These are phyloP conservation scores for Psylliodes chrysocephalus DNA, from an alignment of 2,888 invertebrate genomes.

Conservation along the genomic window DNA sequence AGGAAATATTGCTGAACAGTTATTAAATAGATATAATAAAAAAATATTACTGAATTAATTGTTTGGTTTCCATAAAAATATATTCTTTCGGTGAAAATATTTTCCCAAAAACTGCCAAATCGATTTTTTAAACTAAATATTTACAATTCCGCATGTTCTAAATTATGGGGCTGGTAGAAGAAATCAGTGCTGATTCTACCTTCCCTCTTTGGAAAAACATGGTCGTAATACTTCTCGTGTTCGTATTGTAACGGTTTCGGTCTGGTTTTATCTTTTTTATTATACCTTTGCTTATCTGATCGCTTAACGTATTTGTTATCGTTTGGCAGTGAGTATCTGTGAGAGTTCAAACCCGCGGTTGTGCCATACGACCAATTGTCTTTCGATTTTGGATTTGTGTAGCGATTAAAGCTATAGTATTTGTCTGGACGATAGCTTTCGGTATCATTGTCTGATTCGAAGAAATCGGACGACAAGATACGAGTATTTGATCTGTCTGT, in stretches of 20 bases:
- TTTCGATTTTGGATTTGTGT: conserved; percentile 53
- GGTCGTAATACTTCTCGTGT: conserved; percentile 71
- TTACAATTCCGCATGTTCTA: conserved; percentile 63
- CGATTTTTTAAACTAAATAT: conserved; percentile 43
- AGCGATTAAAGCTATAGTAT: conserved; percentile 60
- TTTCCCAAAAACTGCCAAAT: neutral
- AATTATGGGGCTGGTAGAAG: conserved; percentile 60
- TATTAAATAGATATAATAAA: too few species aligned
- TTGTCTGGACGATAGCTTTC: conserved; percentile 52
- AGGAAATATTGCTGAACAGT: too few species aligned
- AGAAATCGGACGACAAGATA: conserved; percentile 55
- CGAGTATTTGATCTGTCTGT: conserved; percentile 50
- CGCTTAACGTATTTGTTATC: conserved; percentile 51
- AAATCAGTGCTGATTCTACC: conserved; percentile 54
- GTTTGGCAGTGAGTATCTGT: conserved; percentile 50
- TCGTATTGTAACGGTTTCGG: conserved; percentile 71
- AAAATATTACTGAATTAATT: too few species aligned
- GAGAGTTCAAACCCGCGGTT: conserved; percentile 51
- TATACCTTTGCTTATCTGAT: conserved; percentile 50
- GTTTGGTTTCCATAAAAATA: too few species aligned
- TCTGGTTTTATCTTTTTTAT: conserved; percentile 62
- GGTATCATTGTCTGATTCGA: conserved; percentile 57
- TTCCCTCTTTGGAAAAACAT: conserved; percentile 67
- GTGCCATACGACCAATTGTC: conserved; percentile 57
- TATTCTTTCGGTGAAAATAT: neutral